Percentiles rank a stretch among this genome's conserved stretches.
phyloP scores from a whole-genome alignment of 2,113 vertebrate genomes.

The Syngnathus scovelli region DNA sequence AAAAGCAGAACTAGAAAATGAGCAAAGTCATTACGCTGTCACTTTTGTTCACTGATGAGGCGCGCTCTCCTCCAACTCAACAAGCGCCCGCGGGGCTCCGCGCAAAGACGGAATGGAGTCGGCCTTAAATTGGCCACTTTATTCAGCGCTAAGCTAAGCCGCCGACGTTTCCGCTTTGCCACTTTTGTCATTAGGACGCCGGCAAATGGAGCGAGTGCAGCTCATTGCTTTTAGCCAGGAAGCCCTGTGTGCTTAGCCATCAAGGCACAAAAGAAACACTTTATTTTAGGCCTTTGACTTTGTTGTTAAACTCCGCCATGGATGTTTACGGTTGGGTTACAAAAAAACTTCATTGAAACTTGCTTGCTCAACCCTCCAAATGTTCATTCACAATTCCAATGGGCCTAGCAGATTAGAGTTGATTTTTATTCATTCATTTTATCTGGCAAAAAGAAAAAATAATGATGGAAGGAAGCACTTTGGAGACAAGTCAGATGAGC shows the following conservation, averaged over 20 bases:
- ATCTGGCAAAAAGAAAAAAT: too few species aligned
- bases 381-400: not conserved
- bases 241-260: conserved; percentile 14
- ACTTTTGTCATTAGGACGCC: conserved; percentile 19
- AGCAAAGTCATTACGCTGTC: conserved; percentile 61
- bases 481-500: too few species aligned
- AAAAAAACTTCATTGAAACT: not conserved
- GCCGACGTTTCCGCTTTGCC: conserved; percentile 17
- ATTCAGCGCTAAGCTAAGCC: conserved; percentile 27
- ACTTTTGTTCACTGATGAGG: conserved; percentile 54
- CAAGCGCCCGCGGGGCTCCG: conserved; percentile 17
- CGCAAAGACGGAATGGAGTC: conserved; percentile 12
- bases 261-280: not conserved
- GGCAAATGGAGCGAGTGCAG: conserved; percentile 3
- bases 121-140: conserved; percentile 22
- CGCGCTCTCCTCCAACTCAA: conserved; percentile 22
- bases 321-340: not conserved
- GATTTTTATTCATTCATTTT: too few species aligned
- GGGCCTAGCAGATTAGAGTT: too few species aligned
- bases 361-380: too few species aligned
- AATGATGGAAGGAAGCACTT: too few species aligned
- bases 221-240: conserved; percentile 14
- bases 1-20: conserved; percentile 45
- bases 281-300: not conserved
- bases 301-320: not conserved